A percentile compares a stretch with the other conserved stretches of the same genome.
phyloP scores from a whole-genome alignment of 2,113 vertebrate species.

The Collichthys lucidus region DNA sequence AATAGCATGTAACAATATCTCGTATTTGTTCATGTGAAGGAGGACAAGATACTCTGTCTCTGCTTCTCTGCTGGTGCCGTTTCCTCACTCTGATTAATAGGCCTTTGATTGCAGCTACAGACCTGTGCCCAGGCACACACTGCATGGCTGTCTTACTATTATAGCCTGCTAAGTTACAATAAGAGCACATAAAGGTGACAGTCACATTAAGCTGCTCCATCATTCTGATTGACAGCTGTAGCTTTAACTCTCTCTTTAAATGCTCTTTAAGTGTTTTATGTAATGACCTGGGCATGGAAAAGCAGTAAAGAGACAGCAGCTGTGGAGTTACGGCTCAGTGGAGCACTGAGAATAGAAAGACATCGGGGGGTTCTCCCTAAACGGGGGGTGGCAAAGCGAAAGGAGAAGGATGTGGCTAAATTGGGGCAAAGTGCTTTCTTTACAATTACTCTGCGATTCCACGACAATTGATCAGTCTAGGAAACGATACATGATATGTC shows the following conservation, averaged over 20 bases:
- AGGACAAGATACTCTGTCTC: constrained; percentile 77
- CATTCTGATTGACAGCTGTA: constrained; percentile 77
- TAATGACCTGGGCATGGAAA: constrained; percentile 65
- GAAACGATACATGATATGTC: constrained; percentile 34
- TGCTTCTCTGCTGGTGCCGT: constrained; percentile 42
- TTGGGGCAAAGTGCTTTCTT: constrained; percentile 45
- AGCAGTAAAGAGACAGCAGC: constrained; percentile 77
- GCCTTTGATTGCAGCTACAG: constrained; percentile 69
- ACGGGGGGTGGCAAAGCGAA: constrained; percentile 16
- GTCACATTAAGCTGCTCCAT: constrained; percentile 41
- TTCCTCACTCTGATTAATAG: constrained; percentile 75
- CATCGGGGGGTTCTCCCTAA: constrained; percentile 43
- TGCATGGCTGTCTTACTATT: constrained; percentile 18
- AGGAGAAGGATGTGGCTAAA: constrained; percentile 30
- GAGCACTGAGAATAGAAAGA: constrained; percentile 72
- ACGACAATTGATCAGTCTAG: constrained; percentile 38
- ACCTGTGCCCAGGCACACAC: neutral
- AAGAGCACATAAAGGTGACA: constrained; percentile 51
- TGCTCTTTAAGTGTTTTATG: constrained; percentile 68
- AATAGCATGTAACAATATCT: constrained; percentile 80
- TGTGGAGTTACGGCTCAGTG: constrained; percentile 65
- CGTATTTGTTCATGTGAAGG: constrained; percentile 64
- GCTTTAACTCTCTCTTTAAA: constrained; percentile 63
- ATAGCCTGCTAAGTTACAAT: constrained; percentile 51
- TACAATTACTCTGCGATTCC: constrained; percentile 37